Percentiles rank a stretch among this genome's conserved stretches.
phyloP scores from a whole-genome alignment of 2,797 vertebrate species.

The Chloroceryle amazona region DNA sequence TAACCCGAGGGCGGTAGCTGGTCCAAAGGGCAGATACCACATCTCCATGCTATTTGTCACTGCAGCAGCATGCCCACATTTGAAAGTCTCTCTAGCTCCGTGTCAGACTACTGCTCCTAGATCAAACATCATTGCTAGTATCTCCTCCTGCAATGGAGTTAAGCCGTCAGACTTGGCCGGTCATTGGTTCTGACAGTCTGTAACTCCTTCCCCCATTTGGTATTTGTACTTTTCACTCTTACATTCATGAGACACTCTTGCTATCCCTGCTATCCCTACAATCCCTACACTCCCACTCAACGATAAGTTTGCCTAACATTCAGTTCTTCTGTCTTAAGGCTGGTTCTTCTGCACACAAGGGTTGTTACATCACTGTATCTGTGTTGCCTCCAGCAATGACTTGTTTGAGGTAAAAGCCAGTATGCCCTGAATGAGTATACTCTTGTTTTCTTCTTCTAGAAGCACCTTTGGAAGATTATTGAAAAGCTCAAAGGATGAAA shows the following conservation, averaged over 20 bases:
- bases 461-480: not conserved
- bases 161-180: not conserved
- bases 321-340: not conserved
- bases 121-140: not conserved
- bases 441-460: not conserved
- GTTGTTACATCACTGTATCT: not conserved
- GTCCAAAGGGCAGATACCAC: not conserved
- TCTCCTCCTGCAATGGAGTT: not conserved
- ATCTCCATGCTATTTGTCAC: not conserved
- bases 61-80: not conserved
- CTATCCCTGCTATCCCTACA: not conserved
- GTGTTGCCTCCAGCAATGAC: not conserved
- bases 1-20: not conserved
- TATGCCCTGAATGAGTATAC: not conserved
- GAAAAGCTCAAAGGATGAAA: slow-evolving; percentile 1
- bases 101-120: not conserved
- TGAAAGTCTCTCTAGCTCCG: not conserved
- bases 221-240: not conserved
- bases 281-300: not conserved
- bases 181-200: not conserved
- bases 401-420: not conserved
- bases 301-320: not conserved
- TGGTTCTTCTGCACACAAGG: not conserved
- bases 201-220: not conserved
- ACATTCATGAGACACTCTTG: not conserved